phyloP scores from a whole-genome alignment of 1,140 invertebrate genomes.

The Amphibalanus amphitrite region DNA sequence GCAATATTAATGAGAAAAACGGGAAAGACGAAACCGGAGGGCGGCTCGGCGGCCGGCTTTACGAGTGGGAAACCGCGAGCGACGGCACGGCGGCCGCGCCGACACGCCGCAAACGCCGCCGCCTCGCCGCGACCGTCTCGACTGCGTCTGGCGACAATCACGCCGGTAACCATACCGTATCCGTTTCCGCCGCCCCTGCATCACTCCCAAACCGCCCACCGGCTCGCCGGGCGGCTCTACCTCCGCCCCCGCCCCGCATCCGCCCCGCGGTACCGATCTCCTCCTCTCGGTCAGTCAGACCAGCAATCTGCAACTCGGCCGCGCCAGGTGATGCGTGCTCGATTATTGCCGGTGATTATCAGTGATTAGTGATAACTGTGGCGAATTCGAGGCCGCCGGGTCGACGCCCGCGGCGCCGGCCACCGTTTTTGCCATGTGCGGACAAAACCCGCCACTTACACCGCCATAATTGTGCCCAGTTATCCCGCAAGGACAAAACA shows the following conservation, averaged over 20 bases:
- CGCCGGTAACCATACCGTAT: too few species aligned
- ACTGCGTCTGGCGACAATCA: too few species aligned
- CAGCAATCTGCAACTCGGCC: neutral
- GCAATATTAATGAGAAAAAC: neutral
- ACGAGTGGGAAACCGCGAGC: neutral
- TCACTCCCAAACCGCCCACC: too few species aligned
- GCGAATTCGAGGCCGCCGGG: neutral
- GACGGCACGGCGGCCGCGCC: too few species aligned
- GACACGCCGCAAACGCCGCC: too few species aligned
- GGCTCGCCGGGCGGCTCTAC: too few species aligned
- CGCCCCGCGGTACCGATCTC: neutral
- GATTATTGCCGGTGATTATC: neutral
- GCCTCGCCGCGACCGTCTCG: too few species aligned
- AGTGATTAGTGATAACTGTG: slow-evolving; percentile 1
- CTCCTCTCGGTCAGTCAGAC: neutral
- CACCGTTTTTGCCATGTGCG: neutral
- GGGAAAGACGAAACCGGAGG: neutral
- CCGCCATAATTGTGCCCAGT: neutral
- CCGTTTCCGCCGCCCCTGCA: too few species aligned
- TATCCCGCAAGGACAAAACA: neutral
- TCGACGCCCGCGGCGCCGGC: neutral
- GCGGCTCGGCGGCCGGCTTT: neutral
- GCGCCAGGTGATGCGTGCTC: neutral
- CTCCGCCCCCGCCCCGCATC: too few species aligned
- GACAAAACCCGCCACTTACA: neutral